Evolutionary conservation across 2,797 vertebrate species (phyloP).

Genomic region (Pelodytes ibericus): DNA sequence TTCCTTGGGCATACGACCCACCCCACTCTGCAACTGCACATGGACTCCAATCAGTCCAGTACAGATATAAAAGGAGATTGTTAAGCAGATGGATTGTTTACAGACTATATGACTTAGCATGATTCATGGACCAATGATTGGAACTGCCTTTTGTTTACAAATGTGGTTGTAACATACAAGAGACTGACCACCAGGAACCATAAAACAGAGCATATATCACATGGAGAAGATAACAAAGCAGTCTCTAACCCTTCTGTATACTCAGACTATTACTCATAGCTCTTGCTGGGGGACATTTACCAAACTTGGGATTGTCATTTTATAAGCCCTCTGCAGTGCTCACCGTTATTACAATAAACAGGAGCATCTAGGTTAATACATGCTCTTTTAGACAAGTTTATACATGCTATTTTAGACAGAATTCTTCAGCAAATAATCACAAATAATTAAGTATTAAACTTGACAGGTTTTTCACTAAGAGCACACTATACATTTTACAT

Average conservation of each 20-base stretch:
- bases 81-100: constrained; percentile 1
- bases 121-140: constrained; percentile 17
- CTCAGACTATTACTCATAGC: constrained; percentile 28
- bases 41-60: too few relatives aligned
- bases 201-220: constrained; percentile 13
- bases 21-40: too few relatives aligned
- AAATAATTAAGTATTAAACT: too few relatives aligned
- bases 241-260: not conserved
- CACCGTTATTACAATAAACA: not conserved
- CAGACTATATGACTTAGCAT: constrained; percentile 13
- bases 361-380: too few relatives aligned
- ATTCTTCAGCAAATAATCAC: too few relatives aligned
- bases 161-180: not conserved
- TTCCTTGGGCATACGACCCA: too few relatives aligned
- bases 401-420: too few relatives aligned
- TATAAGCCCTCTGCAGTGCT: not conserved
- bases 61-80: too few relatives aligned
- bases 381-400: too few relatives aligned
- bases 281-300: constrained; percentile 8
- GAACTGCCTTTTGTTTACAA: not conserved
- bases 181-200: constrained; percentile 13
- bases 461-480: too few relatives aligned
- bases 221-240: constrained; percentile 11
- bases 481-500: too few relatives aligned
- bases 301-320: not conserved